phyloP scores from a whole-genome alignment of 2,888 invertebrate genomes.

The Tiphia femorata region DNA sequence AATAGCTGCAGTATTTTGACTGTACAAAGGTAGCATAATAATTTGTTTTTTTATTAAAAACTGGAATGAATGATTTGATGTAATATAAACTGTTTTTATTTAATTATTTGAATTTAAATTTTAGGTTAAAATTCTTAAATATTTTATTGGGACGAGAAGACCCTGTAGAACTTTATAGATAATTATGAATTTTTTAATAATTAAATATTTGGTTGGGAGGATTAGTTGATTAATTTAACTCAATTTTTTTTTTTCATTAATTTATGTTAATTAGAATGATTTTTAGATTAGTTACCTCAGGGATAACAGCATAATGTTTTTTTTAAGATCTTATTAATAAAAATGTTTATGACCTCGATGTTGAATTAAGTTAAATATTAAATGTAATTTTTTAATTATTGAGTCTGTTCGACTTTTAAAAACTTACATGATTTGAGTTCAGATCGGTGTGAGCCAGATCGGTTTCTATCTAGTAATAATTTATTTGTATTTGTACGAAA shows the following conservation, averaged over 20 bases:
- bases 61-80: conserved; percentile 80
- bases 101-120: too few relatives aligned
- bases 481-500: conserved; percentile 82
- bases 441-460: conserved; percentile 88
- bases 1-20: too few relatives aligned
- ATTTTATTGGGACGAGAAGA: conserved; percentile 80
- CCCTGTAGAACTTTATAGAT: conserved; percentile 80
- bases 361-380: too few relatives aligned
- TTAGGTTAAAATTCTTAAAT: too few relatives aligned
- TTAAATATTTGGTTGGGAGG: conserved; percentile 76
- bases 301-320: too few relatives aligned
- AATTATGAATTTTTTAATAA: conserved; percentile 58
- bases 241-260: conserved; percentile 70
- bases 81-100: conserved; percentile 73
- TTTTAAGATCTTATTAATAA: too few relatives aligned
- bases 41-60: too few relatives aligned
- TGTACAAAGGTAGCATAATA: too few relatives aligned
- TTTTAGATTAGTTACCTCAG: too few relatives aligned
- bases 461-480: conserved; percentile 81
- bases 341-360: too few relatives aligned
- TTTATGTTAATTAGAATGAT: too few relatives aligned
- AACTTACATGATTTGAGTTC: too few relatives aligned
- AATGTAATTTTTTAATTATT: conserved; percentile 77
- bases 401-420: conserved; percentile 87
- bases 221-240: conserved; percentile 72